Percentiles rank a stretch among this genome's conserved stretches.
These are phyloP conservation scores for Eilema depressum DNA, from an alignment of 2,888 invertebrate species.

Conservation along the genomic window DNA sequence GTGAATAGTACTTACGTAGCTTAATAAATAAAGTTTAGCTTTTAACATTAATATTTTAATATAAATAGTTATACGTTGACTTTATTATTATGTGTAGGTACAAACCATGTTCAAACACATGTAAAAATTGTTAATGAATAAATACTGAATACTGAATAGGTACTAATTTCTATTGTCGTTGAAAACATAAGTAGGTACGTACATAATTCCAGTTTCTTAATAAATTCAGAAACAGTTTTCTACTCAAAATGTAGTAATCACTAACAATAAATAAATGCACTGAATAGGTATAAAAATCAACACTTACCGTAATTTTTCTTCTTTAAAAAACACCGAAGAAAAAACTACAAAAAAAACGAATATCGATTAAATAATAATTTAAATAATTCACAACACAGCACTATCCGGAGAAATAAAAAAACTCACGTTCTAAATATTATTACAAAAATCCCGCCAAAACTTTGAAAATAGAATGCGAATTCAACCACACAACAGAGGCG, in stretches of 20 bases:
- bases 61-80: background rate
- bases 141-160: too few species aligned
- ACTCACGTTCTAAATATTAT: conserved; percentile 55
- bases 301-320: conserved; percentile 54
- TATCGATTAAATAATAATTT: conserved; percentile 39
- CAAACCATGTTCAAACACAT: too few species aligned
- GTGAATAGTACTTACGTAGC: background rate
- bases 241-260: background rate
- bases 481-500: conserved; percentile 54
- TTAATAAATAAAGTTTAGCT: background rate
- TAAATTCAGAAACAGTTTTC: background rate
- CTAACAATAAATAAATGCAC: background rate
- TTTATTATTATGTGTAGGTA: too few species aligned
- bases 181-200: background rate
- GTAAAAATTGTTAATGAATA: too few species aligned
- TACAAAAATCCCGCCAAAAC: conserved; percentile 48
- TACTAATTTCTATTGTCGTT: background rate
- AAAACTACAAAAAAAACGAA: conserved; percentile 52
- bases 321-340: conserved; percentile 47
- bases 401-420: conserved; percentile 44
- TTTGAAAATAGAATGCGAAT: conserved; percentile 54
- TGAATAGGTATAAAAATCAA: conserved; percentile 12
- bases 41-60: background rate
- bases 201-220: background rate
- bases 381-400: conserved; percentile 53